Evolutionary conservation across 1,140 invertebrate species (phyloP).

Genomic region (Drosophila kurseongensis): DNA sequence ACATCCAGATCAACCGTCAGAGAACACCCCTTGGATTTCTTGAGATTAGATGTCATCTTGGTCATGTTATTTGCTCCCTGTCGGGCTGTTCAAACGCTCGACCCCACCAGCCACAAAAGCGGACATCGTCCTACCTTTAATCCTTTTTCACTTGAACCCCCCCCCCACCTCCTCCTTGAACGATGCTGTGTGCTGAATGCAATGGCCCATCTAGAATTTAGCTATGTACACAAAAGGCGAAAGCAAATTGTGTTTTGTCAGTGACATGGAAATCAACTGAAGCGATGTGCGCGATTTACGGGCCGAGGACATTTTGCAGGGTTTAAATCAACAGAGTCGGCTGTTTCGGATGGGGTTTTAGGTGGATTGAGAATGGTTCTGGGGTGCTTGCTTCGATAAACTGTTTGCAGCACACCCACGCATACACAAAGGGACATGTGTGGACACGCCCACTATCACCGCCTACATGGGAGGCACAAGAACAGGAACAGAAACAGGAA

Average conservation of each 20-base stretch:
- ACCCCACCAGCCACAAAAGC: background rate
- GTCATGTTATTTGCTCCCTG: slow-evolving; percentile 20
- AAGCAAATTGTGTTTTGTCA: slow-evolving; percentile 68
- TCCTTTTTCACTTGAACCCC: background rate
- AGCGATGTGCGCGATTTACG: slow-evolving; percentile 61
- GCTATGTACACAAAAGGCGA: slow-evolving; percentile 61
- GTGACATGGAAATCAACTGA: slow-evolving; percentile 79
- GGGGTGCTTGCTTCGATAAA: slow-evolving; percentile 51
- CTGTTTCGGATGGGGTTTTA: background rate
- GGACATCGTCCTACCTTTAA: background rate
- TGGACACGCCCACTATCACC: background rate
- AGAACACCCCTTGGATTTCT: slow-evolving; percentile 3
- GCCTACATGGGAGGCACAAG: background rate
- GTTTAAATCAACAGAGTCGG: slow-evolving; percentile 7
- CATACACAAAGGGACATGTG: slow-evolving; percentile 2
- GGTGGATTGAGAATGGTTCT: background rate
- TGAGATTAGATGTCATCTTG: slow-evolving; percentile 36
- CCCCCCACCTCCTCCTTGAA: too few species aligned
- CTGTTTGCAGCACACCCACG: slow-evolving; percentile 55
- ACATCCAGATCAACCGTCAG: background rate
- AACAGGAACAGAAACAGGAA: slow-evolving; percentile 1
- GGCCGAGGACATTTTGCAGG: slow-evolving; percentile 37
- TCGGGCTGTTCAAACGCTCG: slow-evolving; percentile 6
- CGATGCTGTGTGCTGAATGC: slow-evolving; percentile 6
- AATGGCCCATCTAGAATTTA: slow-evolving; percentile 41